Conservation (phyloP, 2,888 invertebrate species). For the Macropis europaea region DNA sequence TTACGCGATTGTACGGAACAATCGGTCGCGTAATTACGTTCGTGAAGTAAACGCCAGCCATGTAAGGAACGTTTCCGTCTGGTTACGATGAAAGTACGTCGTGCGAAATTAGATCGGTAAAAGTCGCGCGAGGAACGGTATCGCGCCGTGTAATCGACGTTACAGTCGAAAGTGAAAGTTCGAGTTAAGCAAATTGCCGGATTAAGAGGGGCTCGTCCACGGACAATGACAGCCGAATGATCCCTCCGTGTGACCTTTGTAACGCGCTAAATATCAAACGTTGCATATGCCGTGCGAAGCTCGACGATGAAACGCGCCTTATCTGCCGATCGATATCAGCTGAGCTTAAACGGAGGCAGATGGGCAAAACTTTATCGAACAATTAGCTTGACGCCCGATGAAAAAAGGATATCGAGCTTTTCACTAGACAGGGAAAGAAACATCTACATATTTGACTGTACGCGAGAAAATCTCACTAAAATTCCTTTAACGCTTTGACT, state of each 20-base stretch:
- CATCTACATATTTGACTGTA: too few relatives aligned
- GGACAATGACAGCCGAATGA: conserved; percentile 64
- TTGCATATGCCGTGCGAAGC: neutral
- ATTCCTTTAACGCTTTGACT: too few relatives aligned
- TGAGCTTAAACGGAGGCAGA: too few relatives aligned
- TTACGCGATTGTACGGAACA: conserved; percentile 6
- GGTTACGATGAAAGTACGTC: conserved; percentile 26
- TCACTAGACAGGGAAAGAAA: too few relatives aligned
- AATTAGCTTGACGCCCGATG: too few relatives aligned
- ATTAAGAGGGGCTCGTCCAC: conserved; percentile 35
- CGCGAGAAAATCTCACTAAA: too few relatives aligned
- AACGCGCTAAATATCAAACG: conserved; percentile 58
- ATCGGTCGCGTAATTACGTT: conserved; percentile 1
- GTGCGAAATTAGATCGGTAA: conserved; percentile 43
- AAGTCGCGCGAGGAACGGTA: conserved; percentile 17
- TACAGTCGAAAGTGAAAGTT: conserved; percentile 68
- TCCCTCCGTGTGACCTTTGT: conserved; percentile 57
- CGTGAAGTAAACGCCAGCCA: neutral
- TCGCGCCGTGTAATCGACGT: conserved; percentile 37
- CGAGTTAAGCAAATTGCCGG: conserved; percentile 31
- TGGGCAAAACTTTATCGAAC: too few relatives aligned
- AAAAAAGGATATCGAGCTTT: too few relatives aligned
- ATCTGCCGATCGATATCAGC: neutral
- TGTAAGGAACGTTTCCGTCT: neutral
- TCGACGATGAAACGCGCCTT: neutral